Evolutionary conservation across 2,797 vertebrate species (phyloP).

Genomic region (Scolopax bukidnonensis): DNA sequence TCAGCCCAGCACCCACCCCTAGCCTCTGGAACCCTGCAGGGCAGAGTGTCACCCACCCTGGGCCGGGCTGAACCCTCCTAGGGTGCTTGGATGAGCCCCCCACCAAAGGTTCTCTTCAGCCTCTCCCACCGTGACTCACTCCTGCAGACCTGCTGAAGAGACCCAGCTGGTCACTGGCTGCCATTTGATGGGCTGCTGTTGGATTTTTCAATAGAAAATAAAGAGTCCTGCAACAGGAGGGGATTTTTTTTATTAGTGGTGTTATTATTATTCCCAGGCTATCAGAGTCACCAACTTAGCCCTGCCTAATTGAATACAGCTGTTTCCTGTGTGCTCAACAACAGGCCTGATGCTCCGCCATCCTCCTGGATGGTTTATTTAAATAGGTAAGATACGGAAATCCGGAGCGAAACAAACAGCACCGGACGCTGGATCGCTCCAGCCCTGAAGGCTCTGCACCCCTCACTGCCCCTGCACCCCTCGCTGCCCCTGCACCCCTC

Average conservation of each 20-base stretch:
- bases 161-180: fast-evolving
- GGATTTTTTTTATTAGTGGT: neutral
- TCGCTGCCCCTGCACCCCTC: fast-evolving
- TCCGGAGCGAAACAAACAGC: neutral
- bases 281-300: neutral
- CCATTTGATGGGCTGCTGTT: neutral
- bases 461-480: fast-evolving
- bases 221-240: neutral
- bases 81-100: neutral
- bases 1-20: neutral
- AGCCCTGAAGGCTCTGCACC: neutral
- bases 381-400: neutral
- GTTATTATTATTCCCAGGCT: neutral
- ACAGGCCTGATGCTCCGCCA: neutral
- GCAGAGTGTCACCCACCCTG: neutral
- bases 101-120: fast-evolving
- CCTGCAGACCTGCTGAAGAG: neutral
- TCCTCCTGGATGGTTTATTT: neutral
- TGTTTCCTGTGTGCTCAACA: conserved; percentile 9
- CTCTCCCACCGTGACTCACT: neutral
- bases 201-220: neutral
- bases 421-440: fast-evolving
- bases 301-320: neutral
- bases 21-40: fast-evolving
- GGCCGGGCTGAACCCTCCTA: neutral